Percentiles rank a stretch among this genome's conserved stretches.
Evolutionary conservation across 2,113 vertebrate species (phyloP).

Genomic region (Edolisoma coerulescens): DNA sequence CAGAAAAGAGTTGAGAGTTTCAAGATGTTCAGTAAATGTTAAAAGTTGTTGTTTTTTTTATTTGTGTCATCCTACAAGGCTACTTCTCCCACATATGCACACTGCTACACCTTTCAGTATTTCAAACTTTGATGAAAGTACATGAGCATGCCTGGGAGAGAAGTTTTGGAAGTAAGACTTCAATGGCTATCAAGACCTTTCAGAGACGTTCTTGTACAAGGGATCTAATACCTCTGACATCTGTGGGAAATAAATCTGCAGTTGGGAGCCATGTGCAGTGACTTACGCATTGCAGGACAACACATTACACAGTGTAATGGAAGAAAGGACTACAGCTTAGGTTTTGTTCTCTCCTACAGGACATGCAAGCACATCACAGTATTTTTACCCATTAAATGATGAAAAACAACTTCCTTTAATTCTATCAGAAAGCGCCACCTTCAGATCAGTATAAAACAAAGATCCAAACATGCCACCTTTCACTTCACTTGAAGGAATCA

Average conservation of each 20-base stretch:
- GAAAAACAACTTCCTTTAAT: background rate
- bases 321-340: background rate
- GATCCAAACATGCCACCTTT: background rate
- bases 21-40: background rate
- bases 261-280: background rate
- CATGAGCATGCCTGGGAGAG: background rate
- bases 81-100: background rate
- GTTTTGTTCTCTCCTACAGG: background rate
- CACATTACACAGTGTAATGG: background rate
- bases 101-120: background rate
- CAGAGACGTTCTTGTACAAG: background rate
- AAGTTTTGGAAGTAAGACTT: background rate
- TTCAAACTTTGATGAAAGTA: background rate
- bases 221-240: background rate
- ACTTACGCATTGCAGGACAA: background rate
- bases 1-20: background rate
- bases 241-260: background rate
- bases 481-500: background rate
- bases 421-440: background rate
- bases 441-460: background rate
- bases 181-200: background rate
- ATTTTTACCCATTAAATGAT: background rate
- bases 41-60: background rate
- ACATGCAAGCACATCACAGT: background rate
- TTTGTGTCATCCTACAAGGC: background rate